Evolutionary conservation across 2,888 invertebrate species (phyloP), one percentile per base, ranked within the genome.

Genomic region (Xanthorhoe spadicearia): DNA sequence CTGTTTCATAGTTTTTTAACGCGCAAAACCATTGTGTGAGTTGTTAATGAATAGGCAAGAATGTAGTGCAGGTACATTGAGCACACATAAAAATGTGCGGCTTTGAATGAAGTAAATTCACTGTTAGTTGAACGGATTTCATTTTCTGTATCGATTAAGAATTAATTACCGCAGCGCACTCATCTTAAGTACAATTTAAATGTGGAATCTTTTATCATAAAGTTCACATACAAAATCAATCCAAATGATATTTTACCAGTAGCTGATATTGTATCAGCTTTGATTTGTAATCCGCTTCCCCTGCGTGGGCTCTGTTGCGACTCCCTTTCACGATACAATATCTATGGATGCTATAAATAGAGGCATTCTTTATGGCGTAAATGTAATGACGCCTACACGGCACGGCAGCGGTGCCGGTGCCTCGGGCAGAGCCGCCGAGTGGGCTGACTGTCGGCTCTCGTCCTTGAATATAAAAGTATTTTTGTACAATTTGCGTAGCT

Each of bases 271-370:
- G 64, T 67, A 69, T 69, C 66, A 67, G 66, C 65, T 73, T 74
- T 71, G 73, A 70, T 73, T 75, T 68, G 63, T 73, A 73, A 72
- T 75, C 71, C 64, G 68, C 62, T 61, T 61, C 64, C 66, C 68
- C 52, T 63, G 68, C 70, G 70, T 74, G 74, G 71, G 74, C 67
- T 73, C 65, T 75, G 67, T 74, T 75, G 73, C 79, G 77, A 76
- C 76, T 85, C 81, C 83, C 83, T 85, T 86, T 84, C 81, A 81
- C 81, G 82, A 81, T 79, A 84, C 71, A 74, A 69, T 76, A 82
- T 81, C 81, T 79, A 78, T 81, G 73, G 73, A 69, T 76, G 77
- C 84, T 90, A 89, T 87, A 89, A 88, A 90, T 90, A 90, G 86
- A 76, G 75, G 76, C 80, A 80, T 87, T 84, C 76, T 86, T 80